Percentiles rank a stretch among this genome's conserved stretches.
Conservation (phyloP, 1,140 invertebrate species). For the Pissodes strobi region DNA sequence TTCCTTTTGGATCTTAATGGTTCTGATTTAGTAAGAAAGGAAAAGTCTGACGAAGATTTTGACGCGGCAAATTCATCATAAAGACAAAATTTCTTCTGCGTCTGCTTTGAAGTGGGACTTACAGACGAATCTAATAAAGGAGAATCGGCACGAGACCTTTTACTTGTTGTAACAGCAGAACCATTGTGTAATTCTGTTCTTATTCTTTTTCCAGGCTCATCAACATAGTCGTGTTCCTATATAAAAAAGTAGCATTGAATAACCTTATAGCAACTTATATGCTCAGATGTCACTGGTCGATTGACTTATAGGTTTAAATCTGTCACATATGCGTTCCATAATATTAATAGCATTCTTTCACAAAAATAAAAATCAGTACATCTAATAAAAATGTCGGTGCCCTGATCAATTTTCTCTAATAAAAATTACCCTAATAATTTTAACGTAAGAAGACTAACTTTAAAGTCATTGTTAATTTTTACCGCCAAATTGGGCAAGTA, state of each 20-base stretch:
- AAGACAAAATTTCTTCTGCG: conserved; percentile 42
- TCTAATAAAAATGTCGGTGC: too few relatives aligned
- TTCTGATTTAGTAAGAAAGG: conserved; percentile 30
- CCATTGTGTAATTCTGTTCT: conserved; percentile 31
- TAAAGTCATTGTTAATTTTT: too few relatives aligned
- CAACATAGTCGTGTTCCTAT: conserved; percentile 33
- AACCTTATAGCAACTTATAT: too few relatives aligned
- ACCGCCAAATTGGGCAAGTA: too few relatives aligned
- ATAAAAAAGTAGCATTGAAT: conserved; percentile 19
- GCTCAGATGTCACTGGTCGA: too few relatives aligned
- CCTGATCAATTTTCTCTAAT: too few relatives aligned
- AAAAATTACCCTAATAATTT: too few relatives aligned
- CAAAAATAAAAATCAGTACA: too few relatives aligned
- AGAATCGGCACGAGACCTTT: conserved; percentile 29
- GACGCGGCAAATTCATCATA: conserved; percentile 45
- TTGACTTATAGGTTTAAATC: too few relatives aligned
- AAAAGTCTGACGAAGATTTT: conserved; percentile 42
- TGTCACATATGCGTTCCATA: too few relatives aligned
- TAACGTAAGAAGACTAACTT: too few relatives aligned
- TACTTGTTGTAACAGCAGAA: not conserved
- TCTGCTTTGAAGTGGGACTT: conserved; percentile 28
- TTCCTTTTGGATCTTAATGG: conserved; percentile 28
- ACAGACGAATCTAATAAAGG: conserved; percentile 19
- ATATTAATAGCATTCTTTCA: too few relatives aligned
- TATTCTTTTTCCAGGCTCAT: conserved; percentile 38